Percentiles rank a stretch among this genome's conserved stretches.
phyloP scores from a whole-genome alignment of 2,888 invertebrate species.

The Ormia ochracea region DNA sequence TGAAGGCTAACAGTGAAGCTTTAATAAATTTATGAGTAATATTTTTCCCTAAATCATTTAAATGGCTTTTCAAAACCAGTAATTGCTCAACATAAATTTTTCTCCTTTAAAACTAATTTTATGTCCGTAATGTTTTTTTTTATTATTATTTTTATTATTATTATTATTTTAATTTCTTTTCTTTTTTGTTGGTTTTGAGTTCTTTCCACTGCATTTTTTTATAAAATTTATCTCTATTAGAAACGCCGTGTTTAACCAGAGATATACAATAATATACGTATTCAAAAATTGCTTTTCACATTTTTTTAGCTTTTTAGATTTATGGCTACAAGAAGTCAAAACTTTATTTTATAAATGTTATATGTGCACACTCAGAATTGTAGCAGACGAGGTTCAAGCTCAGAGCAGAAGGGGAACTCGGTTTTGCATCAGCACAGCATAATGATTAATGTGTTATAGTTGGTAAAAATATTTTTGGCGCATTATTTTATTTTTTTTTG shows the following conservation, averaged over 20 bases:
- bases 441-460: conserved; percentile 70
- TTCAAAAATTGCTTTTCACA: not conserved
- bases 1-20: not conserved
- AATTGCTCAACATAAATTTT: conserved; percentile 71
- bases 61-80: conserved; percentile 70
- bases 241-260: not conserved
- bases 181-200: no score
- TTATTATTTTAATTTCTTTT: no score
- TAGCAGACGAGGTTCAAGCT: not conserved
- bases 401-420: not conserved
- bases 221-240: conserved; percentile 21
- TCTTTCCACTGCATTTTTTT: not conserved
- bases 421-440: conserved; percentile 68
- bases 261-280: not conserved
- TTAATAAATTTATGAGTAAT: conserved; percentile 36
- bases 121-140: no score
- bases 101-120: not conserved
- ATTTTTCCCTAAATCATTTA: conserved; percentile 68
- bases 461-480: conserved; percentile 35
- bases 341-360: conserved; percentile 53
- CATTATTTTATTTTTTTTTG: conserved; percentile 18
- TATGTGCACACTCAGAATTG: not conserved
- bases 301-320: conserved; percentile 61
- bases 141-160: no score
- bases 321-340: conserved; percentile 64